phyloP scores from a whole-genome alignment of 2,113 vertebrate species.

The Odontesthes bonariensis region DNA sequence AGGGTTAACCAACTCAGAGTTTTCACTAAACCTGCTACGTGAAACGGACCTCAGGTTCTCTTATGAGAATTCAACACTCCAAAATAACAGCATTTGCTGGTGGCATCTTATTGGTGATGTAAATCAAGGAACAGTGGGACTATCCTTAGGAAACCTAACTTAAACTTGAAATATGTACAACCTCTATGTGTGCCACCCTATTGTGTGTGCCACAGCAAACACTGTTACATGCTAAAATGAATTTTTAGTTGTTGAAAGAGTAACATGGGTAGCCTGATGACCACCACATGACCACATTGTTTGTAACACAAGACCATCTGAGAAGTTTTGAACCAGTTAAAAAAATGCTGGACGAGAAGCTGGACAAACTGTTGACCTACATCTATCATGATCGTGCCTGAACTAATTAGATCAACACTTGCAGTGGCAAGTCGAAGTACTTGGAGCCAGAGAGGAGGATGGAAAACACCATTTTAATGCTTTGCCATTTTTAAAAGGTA shows the following conservation, averaged over 20 bases:
- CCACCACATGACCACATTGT: rapidly evolving
- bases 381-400: too few species aligned
- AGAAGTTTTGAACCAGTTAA: neutral
- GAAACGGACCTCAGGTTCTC: too few species aligned
- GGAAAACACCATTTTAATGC: neutral
- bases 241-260: neutral
- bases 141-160: neutral
- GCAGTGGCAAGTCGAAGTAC: too few species aligned
- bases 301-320: neutral
- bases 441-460: neutral
- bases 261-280: neutral
- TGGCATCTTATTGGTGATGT: neutral
- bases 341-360: neutral
- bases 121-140: neutral
- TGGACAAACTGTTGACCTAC: neutral
- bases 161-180: neutral
- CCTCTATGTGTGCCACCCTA: neutral
- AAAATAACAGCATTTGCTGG: too few species aligned
- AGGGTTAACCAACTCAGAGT: too few species aligned
- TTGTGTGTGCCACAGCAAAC: neutral
- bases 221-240: neutral
- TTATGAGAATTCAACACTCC: too few species aligned
- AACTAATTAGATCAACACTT: neutral
- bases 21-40: too few species aligned
- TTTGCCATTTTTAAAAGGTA: too few species aligned